Base-by-base conservation (phyloP, 2,888 invertebrate genomes). In the Pachycephus smyrnensis region DNA sequence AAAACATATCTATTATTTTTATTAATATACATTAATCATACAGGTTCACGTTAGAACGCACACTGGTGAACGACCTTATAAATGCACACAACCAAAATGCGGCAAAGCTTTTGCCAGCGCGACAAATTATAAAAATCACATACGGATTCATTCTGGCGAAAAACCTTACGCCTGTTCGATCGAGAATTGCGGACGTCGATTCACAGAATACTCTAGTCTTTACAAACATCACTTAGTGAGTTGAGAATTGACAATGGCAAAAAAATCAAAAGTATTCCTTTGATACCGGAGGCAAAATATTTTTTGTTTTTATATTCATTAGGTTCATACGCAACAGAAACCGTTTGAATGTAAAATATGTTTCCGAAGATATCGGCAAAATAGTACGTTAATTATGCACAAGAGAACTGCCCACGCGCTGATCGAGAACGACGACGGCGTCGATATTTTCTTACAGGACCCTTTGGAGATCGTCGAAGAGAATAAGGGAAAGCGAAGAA, bases 141-240 rank as follows among this genome's bases (percentile, higher is more conserved):
- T 94, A 83, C 91, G 95, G 78, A 95, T 95, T 85, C 95, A 95
- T 89, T 94, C 94, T 73, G 95, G 95, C 32, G 95, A 95, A 87
- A 95, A 95, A 87, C 95, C 95, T 0, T 95, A 94, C 84, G 92
- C 93, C 32, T 95, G 95, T 87, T 91, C 92, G 23, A 93, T 94
- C 23, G 91, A 92, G 83, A 94, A 93, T 75, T 95, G 95, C 89
- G 93, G 93, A 33, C 94, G 94, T 87, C 91, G 94, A 74, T 95
- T 95, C 86, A 95, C 95, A 1, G 95, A 95, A 88, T 95, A 95
- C 88, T 95, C 95, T 75, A 95, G 94, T 84, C 92, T 95, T 31
- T 95, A 95, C 88, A 95, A 95, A 87, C 95, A 95, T 88, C 94
- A 94, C 84, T 92, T 93, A 68, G 94, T 93, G 9, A 79, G 69